Evolutionary conservation across 2,113 vertebrate genomes (phyloP).

Genomic region (Eira barbara): DNA sequence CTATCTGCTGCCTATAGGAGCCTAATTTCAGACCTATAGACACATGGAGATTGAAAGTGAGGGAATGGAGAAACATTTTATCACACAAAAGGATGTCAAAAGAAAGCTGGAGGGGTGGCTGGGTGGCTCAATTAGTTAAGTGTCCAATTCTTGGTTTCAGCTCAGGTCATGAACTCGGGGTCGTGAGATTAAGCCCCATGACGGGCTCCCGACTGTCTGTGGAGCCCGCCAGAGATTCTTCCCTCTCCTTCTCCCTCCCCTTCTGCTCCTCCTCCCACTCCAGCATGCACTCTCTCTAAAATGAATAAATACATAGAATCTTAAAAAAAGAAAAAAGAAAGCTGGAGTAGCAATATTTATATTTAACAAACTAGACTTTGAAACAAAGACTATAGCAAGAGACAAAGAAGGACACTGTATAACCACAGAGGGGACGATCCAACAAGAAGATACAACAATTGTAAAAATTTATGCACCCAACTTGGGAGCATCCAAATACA

Average conservation of each 20-base stretch:
- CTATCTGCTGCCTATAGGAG: neutral
- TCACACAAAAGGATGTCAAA: neutral
- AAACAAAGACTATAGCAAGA: neutral
- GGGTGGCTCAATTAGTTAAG: neutral
- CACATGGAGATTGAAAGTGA: neutral
- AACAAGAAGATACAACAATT: neutral
- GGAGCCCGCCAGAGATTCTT: neutral
- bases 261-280: neutral
- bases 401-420: neutral
- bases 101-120: neutral
- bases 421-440: neutral
- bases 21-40: neutral
- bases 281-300: neutral
- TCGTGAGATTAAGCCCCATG: neutral
- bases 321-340: neutral
- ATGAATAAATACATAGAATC: neutral
- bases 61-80: neutral
- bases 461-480: neutral
- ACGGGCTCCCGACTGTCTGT: neutral
- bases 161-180: neutral
- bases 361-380: neutral
- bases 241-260: neutral
- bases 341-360: neutral
- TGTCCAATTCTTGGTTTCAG: neutral
- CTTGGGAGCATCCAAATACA: neutral